Base-by-base conservation (phyloP, 2,113 vertebrate genomes). In the Noturus placidus region DNA sequence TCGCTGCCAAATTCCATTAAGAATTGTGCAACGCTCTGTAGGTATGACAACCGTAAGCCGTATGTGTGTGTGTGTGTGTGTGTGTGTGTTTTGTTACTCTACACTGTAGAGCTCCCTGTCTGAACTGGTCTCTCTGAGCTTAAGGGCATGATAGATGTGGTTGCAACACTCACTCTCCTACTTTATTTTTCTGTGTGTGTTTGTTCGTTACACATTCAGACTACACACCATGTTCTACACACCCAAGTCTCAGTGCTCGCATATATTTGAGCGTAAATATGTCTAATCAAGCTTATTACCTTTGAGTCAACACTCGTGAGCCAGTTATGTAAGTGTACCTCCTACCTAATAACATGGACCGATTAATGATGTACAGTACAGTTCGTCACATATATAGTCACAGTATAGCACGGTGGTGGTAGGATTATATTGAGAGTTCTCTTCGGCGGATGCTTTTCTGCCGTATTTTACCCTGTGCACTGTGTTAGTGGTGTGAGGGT, bases 131-230 rank as follows among this genome's bases (percentile, higher is more conserved):
- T 67, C 56, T 50, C 10, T 30, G 67, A 85, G 76, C 85, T 70
- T 63, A 19, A 33, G 67, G 82, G 87, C 42, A 78, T 76, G 42
- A 83, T 83, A 77, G 89, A 87, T 88, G 87, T 88, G 87, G 84
- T n/a, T 85, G 35, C n/a, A 46, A 82, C 22, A 33, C 20, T 82
- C 79, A 42, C 11, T 15, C 56, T 8, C 33, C 54, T 3, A 57
- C 17, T 17, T 59, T 25, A 61, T 61, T 59, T 63, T 19, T 33
- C 15, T 54, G 42, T 30, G 8, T 72, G 15, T 85, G 42, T 80
- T 30, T 83, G n/a, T 65, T 19, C 65, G 5, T 54, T 84, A 87
- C 20, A 25, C 54, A 46, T 13, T 50, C 46, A 76, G 20, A 52
- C n/a, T 79, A 42, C 56, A 14, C 46, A 46, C 30, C 54, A 42